Conservation (phyloP, 2,888 invertebrate species). For the Spilosoma lubricipeda region DNA sequence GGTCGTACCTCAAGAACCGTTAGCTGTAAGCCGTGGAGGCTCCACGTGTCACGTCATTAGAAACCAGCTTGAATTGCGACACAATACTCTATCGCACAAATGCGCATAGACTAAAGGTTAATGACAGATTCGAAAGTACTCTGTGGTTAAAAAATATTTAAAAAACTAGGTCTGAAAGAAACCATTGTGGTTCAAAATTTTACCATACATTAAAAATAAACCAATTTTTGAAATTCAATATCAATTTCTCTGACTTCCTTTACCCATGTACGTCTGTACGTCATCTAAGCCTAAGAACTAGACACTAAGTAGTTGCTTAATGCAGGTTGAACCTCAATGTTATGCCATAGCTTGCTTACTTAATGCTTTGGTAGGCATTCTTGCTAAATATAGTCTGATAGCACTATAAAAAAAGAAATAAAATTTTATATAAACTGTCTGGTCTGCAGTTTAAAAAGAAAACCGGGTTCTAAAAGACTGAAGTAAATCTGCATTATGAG, state of each 20-base stretch:
- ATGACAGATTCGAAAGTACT: conserved; percentile 24
- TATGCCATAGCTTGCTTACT: background rate
- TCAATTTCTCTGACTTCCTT: no score
- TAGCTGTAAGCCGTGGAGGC: conserved; percentile 44
- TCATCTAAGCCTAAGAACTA: background rate
- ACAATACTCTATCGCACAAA: conserved; percentile 54
- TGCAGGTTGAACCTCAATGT: background rate
- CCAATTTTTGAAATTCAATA: no score
- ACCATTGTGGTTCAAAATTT: no score
- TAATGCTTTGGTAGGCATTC: background rate
- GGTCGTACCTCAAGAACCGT: conserved; percentile 45
- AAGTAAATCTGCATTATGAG: no score
- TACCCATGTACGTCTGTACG: no score
- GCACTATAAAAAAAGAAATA: background rate
- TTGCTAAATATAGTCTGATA: background rate
- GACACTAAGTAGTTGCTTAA: background rate
- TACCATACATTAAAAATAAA: no score
- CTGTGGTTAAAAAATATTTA: background rate
- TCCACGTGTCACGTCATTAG: conserved; percentile 57
- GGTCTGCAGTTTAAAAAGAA: background rate
- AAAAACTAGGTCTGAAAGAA: no score
- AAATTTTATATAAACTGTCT: no score
- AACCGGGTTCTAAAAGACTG: background rate
- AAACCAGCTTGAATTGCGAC: conserved; percentile 65
- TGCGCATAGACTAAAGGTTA: conserved; percentile 35